Evolutionary conservation across 2,113 vertebrate species (phyloP), one percentile per base, ranked within the genome.

Genomic region (Etheostoma spectabile): DNA sequence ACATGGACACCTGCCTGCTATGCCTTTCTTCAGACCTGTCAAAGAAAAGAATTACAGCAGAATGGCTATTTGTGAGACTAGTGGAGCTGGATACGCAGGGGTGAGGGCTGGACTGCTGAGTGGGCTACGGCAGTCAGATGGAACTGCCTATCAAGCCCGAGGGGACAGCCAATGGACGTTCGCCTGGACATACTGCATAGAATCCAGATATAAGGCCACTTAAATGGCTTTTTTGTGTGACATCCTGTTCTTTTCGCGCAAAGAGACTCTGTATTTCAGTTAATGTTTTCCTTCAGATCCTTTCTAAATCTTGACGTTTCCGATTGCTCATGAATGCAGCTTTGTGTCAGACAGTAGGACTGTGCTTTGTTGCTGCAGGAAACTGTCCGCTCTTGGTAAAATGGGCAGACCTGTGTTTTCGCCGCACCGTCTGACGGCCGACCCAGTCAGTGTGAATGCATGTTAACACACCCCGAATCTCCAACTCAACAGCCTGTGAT

Each of bases 21-120:
- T 4, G 6, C 75, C 45, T 60, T 2, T 59, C 52, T 49, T 24
- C 4, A 19, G 42, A 35, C 24, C 63, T 61, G 45, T 11, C n/a
- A 51, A 45, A 69, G 76, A 10, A 48, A 57, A 63, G 46, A 67
- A 59, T 35, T 52, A 52, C 59, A 21, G 45, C 27, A 68, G 68
- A 77, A 55, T 35, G 27, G 27, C 19, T 52, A 19, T 74, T 63
- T 74, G 33, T 52, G 27, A 53, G 49, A 21, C n/a, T 6, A 24
- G 15, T 49, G 45, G 30, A 6, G 45, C 30, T 61, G 3, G 45
- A 60, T 61, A 51, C 35, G 27, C 21, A 38, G 72, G 52, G 33
- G 33, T 14, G n/a, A 21, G 2, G 5, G 14, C 70, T n/a, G 56
- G 57, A 38, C 15, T 11, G 38, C 71, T 19, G 56, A 73, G 27